A percentile compares a stretch with the other conserved stretches of the same genome.
These are phyloP conservation scores for Drosophila malerkotliana DNA, from an alignment of 1,140 invertebrate genomes.

Conservation along the genomic window DNA sequence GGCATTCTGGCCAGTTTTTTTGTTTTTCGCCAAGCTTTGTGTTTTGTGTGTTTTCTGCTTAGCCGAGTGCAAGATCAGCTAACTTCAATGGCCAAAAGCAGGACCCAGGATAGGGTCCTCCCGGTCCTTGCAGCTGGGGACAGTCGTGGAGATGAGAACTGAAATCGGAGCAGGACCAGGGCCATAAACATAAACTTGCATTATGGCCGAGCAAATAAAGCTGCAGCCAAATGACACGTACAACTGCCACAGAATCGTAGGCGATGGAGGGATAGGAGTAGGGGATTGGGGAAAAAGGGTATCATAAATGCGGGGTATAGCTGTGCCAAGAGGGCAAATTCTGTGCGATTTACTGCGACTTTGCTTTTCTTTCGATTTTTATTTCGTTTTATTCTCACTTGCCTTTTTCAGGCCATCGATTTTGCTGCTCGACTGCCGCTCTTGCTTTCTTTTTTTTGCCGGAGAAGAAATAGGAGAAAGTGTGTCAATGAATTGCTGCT, in stretches of 20 bases:
- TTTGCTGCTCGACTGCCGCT: constrained; percentile 62
- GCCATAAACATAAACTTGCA: constrained; percentile 77
- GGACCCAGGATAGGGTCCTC: not conserved
- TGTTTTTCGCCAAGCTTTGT: constrained; percentile 40
- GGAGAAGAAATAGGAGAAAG: constrained; percentile 41
- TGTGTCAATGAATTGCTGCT: constrained; percentile 77
- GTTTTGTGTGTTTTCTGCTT: constrained; percentile 61
- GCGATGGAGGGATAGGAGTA: too few species aligned
- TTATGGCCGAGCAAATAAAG: constrained; percentile 75
- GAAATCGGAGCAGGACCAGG: not conserved
- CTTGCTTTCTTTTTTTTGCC: constrained; percentile 43
- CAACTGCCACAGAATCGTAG: constrained; percentile 53
- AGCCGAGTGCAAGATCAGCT: constrained; percentile 76
- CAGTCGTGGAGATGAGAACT: not conserved
- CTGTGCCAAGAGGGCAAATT: constrained; percentile 20
- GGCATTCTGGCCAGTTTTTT: constrained; percentile 4
- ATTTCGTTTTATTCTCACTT: constrained; percentile 74
- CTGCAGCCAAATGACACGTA: constrained; percentile 80
- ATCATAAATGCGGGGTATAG: constrained; percentile 5
- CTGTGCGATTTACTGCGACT: constrained; percentile 72
- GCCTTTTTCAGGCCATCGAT: constrained; percentile 75
- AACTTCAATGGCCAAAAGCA: constrained; percentile 49
- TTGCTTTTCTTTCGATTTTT: constrained; percentile 67
- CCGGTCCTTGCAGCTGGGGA: constrained; percentile 22
- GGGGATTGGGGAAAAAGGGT: not conserved